These are phyloP conservation scores for Andrena praecox DNA, from an alignment of 2,888 invertebrate genomes.

Conservation along the genomic window DNA sequence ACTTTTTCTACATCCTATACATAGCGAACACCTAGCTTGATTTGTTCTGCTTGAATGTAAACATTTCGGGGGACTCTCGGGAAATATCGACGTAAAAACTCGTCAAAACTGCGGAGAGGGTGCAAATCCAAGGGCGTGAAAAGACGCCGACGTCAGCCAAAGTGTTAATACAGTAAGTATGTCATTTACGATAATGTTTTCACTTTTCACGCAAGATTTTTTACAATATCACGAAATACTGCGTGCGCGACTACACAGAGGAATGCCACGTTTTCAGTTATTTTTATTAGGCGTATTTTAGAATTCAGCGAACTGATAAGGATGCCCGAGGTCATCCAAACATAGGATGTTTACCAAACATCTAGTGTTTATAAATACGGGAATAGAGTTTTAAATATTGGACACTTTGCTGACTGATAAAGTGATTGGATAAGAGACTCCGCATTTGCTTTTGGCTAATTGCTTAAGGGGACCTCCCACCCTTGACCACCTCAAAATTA, in stretches of 20 bases:
- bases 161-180: too few species aligned
- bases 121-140: too few species aligned
- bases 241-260: not conserved
- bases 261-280: not conserved
- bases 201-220: not conserved
- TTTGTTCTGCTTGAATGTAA: too few species aligned
- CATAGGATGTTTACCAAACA: not conserved
- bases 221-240: not conserved
- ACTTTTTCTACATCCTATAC: too few species aligned
- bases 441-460: not conserved
- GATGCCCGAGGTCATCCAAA: not conserved
- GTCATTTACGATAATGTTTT: not conserved
- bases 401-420: not conserved
- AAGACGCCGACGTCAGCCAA: too few species aligned
- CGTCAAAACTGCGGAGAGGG: too few species aligned
- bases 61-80: too few species aligned
- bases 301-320: constrained; percentile 3
- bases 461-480: not conserved
- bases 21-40: too few species aligned
- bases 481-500: too few species aligned
- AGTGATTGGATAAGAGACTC: not conserved
- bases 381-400: not conserved
- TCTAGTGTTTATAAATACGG: not conserved
- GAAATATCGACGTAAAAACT: too few species aligned
- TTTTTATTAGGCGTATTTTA: not conserved